Percentiles rank a stretch among this genome's conserved stretches.
These are phyloP conservation scores for Limanda limanda DNA, from an alignment of 2,113 vertebrate genomes.

Conservation along the genomic window DNA sequence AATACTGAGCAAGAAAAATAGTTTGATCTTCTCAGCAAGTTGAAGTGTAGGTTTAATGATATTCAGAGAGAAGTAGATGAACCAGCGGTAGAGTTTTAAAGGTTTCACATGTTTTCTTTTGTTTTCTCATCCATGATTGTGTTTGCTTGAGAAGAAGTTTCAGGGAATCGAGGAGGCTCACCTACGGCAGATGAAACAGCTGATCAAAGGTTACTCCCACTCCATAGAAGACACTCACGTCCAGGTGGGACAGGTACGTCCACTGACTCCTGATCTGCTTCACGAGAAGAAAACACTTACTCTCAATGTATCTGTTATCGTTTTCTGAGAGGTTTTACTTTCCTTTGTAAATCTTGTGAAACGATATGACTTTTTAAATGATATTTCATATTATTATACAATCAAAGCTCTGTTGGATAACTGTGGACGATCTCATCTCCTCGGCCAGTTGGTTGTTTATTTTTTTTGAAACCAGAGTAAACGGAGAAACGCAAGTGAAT, in stretches of 20 bases:
- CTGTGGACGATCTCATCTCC: too few relatives aligned
- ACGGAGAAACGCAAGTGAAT: too few relatives aligned
- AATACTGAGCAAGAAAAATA: neutral
- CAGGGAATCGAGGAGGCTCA: conserved; percentile 93
- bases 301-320: too few relatives aligned
- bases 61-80: too few relatives aligned
- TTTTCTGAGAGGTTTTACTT: too few relatives aligned
- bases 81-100: too few relatives aligned
- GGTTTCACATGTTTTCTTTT: too few relatives aligned
- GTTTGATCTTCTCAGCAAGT: neutral
- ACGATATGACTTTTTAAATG: neutral
- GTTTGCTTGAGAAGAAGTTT: conserved; percentile 84
- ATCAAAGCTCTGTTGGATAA: too few relatives aligned
- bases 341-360: neutral
- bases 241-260: conserved; percentile 93
- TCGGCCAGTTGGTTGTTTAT: too few relatives aligned
- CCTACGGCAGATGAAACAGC: conserved; percentile 91
- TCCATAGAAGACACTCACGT: conserved; percentile 96
- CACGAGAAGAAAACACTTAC: too few relatives aligned
- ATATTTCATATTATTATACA: neutral
- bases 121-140: neutral
- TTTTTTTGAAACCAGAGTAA: too few relatives aligned
- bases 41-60: neutral
- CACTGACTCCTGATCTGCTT: neutral
- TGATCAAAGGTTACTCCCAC: conserved; percentile 92